A percentile compares a stretch with the other conserved stretches of the same genome.
Conservation (phyloP, 1,140 invertebrate genomes). For the Sycophaga agraensis region DNA sequence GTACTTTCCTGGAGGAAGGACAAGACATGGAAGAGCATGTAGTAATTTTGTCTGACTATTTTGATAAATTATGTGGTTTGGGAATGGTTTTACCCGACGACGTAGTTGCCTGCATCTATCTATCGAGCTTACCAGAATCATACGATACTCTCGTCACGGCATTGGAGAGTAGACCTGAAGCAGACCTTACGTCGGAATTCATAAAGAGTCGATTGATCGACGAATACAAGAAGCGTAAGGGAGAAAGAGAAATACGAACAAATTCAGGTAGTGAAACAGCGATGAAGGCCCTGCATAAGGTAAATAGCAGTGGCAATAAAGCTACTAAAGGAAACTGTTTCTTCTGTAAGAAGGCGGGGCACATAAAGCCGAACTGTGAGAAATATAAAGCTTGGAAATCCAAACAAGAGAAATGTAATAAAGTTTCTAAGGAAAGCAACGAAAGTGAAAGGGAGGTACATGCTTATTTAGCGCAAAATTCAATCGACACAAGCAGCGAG, state of each 20-base stretch:
- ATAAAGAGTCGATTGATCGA: constrained; percentile 12
- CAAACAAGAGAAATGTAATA: too few relatives aligned
- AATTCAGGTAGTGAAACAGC: constrained; percentile 5
- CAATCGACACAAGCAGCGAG: neutral
- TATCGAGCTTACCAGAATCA: constrained; percentile 19
- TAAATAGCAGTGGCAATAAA: too few relatives aligned
- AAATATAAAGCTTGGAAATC: too few relatives aligned
- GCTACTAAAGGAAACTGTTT: too few relatives aligned
- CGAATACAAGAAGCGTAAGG: neutral
- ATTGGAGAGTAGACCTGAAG: constrained; percentile 23
- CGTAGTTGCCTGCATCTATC: constrained; percentile 17
- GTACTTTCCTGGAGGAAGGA: constrained; percentile 16
- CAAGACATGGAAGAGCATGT: constrained; percentile 17
- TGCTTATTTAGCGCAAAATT: neutral
- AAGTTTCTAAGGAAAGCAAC: neutral
- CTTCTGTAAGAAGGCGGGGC: too few relatives aligned
- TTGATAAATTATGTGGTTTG: constrained; percentile 23
- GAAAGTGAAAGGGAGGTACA: neutral
- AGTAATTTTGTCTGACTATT: neutral
- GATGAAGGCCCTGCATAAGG: neutral
- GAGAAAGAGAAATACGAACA: neutral
- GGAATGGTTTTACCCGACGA: constrained; percentile 23
- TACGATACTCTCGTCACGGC: constrained; percentile 28
- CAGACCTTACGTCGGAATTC: constrained; percentile 13
- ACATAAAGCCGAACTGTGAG: too few relatives aligned